Base-by-base conservation (phyloP, 2,113 vertebrate species). In the Nettapus auritus region DNA sequence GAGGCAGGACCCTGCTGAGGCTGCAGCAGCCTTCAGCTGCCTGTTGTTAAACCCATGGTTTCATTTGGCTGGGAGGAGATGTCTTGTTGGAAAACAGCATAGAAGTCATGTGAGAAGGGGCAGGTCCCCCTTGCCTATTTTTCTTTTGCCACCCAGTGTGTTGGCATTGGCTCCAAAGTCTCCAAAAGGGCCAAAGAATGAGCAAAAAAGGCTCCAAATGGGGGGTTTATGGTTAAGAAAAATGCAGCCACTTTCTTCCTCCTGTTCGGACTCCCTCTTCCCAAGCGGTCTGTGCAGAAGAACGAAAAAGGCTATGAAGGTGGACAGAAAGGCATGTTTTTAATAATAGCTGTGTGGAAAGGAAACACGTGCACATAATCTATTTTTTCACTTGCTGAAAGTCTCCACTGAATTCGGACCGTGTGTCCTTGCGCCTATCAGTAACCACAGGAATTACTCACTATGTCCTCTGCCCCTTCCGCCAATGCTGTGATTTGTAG, bases 401-500 rank as follows among this genome's bases (percentile, higher is more conserved):
- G 10, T 46, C 57, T 62, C 23, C 9, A 0, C 5, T 53, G 8
- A 19, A 6, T n/a, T 85, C 57, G 66, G 33, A 2, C 46, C 22
- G 9, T 25, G 21, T 44, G 40, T 28, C 36, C 36, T 44, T n/a
- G 31, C 28, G 5, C 76, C 52, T 36, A 14, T 6, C 5, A 9
- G 46, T 59, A 62, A 88, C 6, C 55, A 25, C 14, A 31, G 44
- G 55, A 62, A 44, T 53, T 8, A 48, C 13, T 25, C 20, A 5
- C 29, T 38, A 10, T 13, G 9, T 50, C 29, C 36, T 62, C 55
- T 73, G 14, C 8, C 57, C 57, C 48, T 82, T 76, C 63, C 79
- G 48, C 84, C 62, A 60, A 0, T 1, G 0, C 56, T 0, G 1
- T 23, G 59, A n/a, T 62, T 29, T 82, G 66, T 38, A 7, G n/a